Evolutionary conservation across 2,113 vertebrate genomes (phyloP).

Genomic region (Poicephalus gulielmi): DNA sequence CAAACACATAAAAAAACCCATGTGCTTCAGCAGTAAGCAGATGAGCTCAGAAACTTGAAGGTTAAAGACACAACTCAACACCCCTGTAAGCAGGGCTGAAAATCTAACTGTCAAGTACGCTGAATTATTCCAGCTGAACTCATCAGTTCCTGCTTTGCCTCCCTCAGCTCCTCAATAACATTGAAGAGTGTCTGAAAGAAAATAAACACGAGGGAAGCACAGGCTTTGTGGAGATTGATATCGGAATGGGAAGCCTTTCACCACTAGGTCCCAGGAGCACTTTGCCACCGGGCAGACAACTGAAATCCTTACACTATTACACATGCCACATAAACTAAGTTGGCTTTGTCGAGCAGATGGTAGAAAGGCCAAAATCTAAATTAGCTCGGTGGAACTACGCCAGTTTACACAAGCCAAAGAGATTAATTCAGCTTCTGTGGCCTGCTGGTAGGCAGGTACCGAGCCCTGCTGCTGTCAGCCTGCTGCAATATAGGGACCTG

Average conservation of each 20-base stretch:
- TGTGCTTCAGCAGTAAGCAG: neutral
- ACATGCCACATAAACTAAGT: neutral
- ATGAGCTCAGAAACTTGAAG: neutral
- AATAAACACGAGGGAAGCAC: neutral
- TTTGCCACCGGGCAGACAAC: neutral
- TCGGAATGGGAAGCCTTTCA: neutral
- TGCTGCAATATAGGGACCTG: fast-evolving
- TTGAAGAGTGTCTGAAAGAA: neutral
- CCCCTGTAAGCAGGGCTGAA: neutral
- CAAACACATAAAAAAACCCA: neutral
- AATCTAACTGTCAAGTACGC: neutral
- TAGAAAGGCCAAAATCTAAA: conserved; percentile 27
- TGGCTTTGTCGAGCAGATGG: conserved; percentile 8
- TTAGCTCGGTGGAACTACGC: neutral
- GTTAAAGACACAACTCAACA: conserved; percentile 1
- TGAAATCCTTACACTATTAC: neutral
- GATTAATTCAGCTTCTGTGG: neutral
- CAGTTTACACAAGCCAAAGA: neutral
- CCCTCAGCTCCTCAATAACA: neutral
- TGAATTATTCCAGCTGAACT: conserved; percentile 28
- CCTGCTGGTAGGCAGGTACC: neutral
- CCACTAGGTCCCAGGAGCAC: neutral
- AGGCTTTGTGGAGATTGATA: neutral
- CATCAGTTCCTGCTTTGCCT: neutral
- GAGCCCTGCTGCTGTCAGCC: neutral